A percentile compares a stretch with the other conserved stretches of the same genome.
phyloP scores from a whole-genome alignment of 2,113 vertebrate genomes.

The Cephalopterus ornatus region DNA sequence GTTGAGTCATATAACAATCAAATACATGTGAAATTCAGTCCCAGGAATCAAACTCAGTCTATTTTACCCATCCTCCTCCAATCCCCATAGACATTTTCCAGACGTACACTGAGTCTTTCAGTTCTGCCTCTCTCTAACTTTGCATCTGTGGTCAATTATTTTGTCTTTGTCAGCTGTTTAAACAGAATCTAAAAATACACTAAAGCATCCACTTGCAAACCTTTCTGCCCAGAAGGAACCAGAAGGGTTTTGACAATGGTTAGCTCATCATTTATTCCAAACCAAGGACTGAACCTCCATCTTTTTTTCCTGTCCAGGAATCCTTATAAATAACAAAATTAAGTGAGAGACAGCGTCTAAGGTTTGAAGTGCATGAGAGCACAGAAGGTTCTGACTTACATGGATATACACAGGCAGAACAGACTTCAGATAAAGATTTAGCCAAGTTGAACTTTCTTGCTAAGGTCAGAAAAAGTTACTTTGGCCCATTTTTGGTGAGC shows the following conservation, averaged over 20 bases:
- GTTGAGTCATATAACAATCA: background rate
- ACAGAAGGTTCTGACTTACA: background rate
- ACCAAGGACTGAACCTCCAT: background rate
- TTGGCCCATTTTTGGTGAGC: background rate
- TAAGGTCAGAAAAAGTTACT: background rate
- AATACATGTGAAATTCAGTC: slow-evolving; percentile 12
- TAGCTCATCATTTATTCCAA: slow-evolving; percentile 49
- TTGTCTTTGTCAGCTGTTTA: slow-evolving; percentile 63
- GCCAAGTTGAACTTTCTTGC: background rate
- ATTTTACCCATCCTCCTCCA: slow-evolving; percentile 6
- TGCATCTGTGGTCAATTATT: slow-evolving; percentile 54
- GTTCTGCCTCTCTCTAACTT: slow-evolving; percentile 19
- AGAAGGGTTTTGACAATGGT: slow-evolving; percentile 1
- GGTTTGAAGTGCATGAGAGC: background rate
- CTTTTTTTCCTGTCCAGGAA: background rate
- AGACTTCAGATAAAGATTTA: background rate
- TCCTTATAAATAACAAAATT: slow-evolving; percentile 7
- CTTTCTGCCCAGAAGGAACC: slow-evolving; percentile 21
- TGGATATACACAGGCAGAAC: background rate
- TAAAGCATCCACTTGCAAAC: slow-evolving; percentile 17
- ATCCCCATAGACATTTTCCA: slow-evolving; percentile 24
- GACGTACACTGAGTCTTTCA: background rate
- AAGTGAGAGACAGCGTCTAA: background rate
- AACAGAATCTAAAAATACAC: slow-evolving; percentile 54
- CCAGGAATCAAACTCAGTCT: slow-evolving; percentile 20